Percentiles rank a stretch among this genome's conserved stretches.
phyloP scores from a whole-genome alignment of 2,888 invertebrate species.

The Sinohyriopsis cumingii region DNA sequence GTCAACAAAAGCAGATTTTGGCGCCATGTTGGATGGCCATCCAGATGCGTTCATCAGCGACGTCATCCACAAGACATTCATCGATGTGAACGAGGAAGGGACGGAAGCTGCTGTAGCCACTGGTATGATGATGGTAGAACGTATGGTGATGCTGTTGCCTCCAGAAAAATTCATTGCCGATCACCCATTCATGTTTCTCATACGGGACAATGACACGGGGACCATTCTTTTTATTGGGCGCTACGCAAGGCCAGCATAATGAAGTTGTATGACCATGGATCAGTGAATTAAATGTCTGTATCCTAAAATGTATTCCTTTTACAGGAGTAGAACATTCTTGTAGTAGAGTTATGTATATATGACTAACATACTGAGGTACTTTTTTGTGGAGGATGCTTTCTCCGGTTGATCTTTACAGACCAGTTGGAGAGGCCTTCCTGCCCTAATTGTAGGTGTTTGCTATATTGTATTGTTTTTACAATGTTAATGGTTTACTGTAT shows the following conservation, averaged over 20 bases:
- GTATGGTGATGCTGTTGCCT: neutral
- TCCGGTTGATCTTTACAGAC: too few relatives aligned
- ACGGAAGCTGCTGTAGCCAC: conserved; percentile 27
- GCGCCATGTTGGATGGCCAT: conserved; percentile 19
- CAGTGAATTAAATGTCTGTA: too few relatives aligned
- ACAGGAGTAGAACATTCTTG: too few relatives aligned
- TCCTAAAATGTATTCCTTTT: too few relatives aligned
- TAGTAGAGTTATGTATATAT: too few relatives aligned
- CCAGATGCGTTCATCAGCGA: conserved; percentile 19
- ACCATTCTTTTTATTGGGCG: conserved; percentile 36
- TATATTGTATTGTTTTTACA: too few relatives aligned
- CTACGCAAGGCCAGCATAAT: conserved; percentile 18
- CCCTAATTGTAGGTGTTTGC: too few relatives aligned
- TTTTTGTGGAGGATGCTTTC: conserved; percentile 61
- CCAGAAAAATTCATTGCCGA: conserved; percentile 32
- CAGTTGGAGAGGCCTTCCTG: too few relatives aligned
- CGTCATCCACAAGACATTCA: conserved; percentile 39
- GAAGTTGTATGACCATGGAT: neutral
- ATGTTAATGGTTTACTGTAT: too few relatives aligned
- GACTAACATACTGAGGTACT: conserved; percentile 4
- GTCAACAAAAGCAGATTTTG: conserved; percentile 22
- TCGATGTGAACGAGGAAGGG: conserved; percentile 39
- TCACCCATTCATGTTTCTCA: conserved; percentile 36
- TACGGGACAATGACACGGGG: conserved; percentile 24
- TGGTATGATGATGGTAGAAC: conserved; percentile 41